Percentiles rank a stretch among this genome's conserved stretches.
phyloP scores from a whole-genome alignment of 2,113 vertebrate genomes.

The Bostrychus sinensis region DNA sequence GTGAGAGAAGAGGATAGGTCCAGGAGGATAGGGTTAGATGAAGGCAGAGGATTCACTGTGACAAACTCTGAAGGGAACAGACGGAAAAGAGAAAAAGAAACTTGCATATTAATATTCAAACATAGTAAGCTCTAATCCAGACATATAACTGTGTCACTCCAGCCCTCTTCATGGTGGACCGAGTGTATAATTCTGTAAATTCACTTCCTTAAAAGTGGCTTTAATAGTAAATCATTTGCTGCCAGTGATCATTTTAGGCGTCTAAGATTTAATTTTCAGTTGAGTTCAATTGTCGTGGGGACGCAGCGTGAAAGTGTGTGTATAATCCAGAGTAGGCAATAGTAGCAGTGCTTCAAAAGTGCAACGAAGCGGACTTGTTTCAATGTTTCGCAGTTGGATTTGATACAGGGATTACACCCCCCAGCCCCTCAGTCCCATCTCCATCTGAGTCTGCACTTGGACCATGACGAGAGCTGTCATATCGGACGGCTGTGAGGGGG shows the following conservation, averaged over 20 bases:
- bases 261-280: conserved; percentile 53
- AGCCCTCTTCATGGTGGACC: neutral
- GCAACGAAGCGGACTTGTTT: conserved; percentile 44
- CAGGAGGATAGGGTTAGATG: too few relatives aligned
- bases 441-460: conserved; percentile 54
- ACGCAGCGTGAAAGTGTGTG: conserved; percentile 28
- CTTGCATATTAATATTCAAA: too few relatives aligned
- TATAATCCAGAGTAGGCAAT: conserved; percentile 57
- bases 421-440: conserved; percentile 26
- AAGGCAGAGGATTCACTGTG: too few relatives aligned
- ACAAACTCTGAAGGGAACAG: too few relatives aligned
- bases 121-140: too few relatives aligned
- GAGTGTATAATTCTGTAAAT: conserved; percentile 18
- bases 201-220: conserved; percentile 39
- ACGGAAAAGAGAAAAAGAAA: too few relatives aligned
- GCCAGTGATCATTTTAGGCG: conserved; percentile 54
- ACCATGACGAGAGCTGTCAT: conserved; percentile 69
- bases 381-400: conserved; percentile 55
- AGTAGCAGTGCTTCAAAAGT: conserved; percentile 30
- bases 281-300: conserved; percentile 19
- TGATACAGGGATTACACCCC: conserved; percentile 71
- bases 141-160: too few relatives aligned
- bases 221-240: conserved; percentile 25
- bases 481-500: conserved; percentile 61
- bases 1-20: too few relatives aligned